These are phyloP conservation scores for Onthophagus taurus DNA, from an alignment of 1,140 invertebrate genomes.

Conservation along the genomic window DNA sequence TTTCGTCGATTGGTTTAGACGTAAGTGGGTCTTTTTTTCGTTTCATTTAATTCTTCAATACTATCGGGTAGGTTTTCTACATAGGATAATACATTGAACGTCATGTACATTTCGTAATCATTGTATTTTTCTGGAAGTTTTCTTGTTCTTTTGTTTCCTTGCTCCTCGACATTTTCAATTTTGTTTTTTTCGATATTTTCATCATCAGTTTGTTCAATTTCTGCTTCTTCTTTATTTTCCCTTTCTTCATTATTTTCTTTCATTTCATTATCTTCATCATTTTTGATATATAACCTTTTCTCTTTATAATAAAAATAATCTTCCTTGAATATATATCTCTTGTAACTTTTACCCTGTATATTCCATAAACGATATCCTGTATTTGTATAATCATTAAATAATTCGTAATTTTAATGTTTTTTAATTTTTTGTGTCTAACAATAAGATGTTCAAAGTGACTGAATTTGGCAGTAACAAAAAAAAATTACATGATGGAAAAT, in stretches of 20 bases:
- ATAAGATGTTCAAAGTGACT: too few relatives aligned
- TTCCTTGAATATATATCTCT: too few relatives aligned
- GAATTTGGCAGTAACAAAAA: too few relatives aligned
- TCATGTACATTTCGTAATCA: conserved; percentile 19
- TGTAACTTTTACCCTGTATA: too few relatives aligned
- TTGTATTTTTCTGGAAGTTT: conserved; percentile 16
- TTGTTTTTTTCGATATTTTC: too few relatives aligned
- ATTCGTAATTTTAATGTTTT: too few relatives aligned
- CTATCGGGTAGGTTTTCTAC: conserved; percentile 17
- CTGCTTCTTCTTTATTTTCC: neutral
- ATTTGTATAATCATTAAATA: too few relatives aligned
- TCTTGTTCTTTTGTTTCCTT: conserved; percentile 10
- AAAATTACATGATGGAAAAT: too few relatives aligned
- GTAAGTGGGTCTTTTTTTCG: conserved; percentile 27
- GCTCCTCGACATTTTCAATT: too few relatives aligned
- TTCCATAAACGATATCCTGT: too few relatives aligned
- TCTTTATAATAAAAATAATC: too few relatives aligned
- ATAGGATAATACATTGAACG: conserved; percentile 12
- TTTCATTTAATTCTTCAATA: conserved; percentile 29
- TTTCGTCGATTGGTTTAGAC: neutral
- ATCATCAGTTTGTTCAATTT: neutral
- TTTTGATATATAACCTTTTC: neutral
- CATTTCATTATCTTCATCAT: neutral
- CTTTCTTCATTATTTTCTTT: neutral
- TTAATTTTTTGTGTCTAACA: too few relatives aligned